Conservation (phyloP, 2,888 invertebrate species). For the Hylaea fasciaria region DNA sequence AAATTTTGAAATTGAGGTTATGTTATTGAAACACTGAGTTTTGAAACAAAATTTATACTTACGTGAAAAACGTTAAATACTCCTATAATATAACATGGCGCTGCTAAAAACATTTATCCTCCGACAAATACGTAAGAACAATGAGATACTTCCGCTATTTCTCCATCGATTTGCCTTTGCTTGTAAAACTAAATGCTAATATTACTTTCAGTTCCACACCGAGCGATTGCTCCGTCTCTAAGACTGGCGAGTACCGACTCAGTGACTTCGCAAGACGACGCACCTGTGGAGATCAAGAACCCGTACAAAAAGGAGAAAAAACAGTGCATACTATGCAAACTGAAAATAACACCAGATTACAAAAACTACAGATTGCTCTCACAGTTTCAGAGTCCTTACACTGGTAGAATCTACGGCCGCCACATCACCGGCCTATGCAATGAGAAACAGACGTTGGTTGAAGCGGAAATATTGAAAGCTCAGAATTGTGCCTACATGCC, state of each 20-base stretch:
- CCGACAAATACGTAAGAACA: conserved; percentile 58
- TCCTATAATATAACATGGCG: conserved; percentile 50
- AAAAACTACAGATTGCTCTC: conserved; percentile 96
- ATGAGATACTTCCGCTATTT: not conserved
- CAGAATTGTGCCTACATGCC: conserved; percentile 93
- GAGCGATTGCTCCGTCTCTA: conserved; percentile 46
- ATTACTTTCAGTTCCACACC: conserved; percentile 59
- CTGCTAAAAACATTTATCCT: conserved; percentile 56
- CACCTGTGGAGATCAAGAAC: conserved; percentile 88
- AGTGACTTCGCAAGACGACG: conserved; percentile 55
- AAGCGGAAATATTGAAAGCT: conserved; percentile 90
- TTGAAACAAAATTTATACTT: not conserved
- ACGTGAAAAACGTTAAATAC: too few species aligned
- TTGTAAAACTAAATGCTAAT: conserved; percentile 33
- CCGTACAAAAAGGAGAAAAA: conserved; percentile 91
- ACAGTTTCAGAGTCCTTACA: conserved; percentile 98
- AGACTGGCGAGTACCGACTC: conserved; percentile 42
- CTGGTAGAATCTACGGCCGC: conserved; percentile 95
- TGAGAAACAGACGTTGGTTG: conserved; percentile 90
- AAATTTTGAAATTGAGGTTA: too few species aligned
- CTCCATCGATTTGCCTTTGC: not conserved
- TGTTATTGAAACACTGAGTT: not conserved
- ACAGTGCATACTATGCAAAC: conserved; percentile 92
- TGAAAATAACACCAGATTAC: conserved; percentile 92
- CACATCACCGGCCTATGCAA: conserved; percentile 97